A percentile compares a stretch with the other conserved stretches of the same genome.
Evolutionary conservation across 1,140 invertebrate species (phyloP).

Genomic region (Calycopis cecrops): DNA sequence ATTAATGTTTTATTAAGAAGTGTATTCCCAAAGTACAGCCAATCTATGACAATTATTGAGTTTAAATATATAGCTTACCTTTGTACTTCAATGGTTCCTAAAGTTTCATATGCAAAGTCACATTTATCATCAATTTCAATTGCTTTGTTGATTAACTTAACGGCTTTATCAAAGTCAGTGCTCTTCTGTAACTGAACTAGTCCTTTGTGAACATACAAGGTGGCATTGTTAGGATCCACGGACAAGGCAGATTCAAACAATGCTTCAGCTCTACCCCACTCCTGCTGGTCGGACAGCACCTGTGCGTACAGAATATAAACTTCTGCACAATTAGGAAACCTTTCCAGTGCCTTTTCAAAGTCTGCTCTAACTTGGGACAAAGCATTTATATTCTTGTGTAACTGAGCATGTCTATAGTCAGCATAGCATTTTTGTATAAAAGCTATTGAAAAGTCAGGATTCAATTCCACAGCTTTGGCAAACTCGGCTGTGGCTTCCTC

Average conservation of each 20-base stretch:
- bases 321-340: slow-evolving; percentile 90
- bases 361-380: slow-evolving; percentile 76
- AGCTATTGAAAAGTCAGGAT: slow-evolving; percentile 88
- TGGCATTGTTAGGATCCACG: slow-evolving; percentile 90
- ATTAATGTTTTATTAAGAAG: too few species aligned
- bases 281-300: slow-evolving; percentile 87
- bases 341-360: slow-evolving; percentile 85
- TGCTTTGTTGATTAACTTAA: slow-evolving; percentile 87
- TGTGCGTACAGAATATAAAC: slow-evolving; percentile 89
- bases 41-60: too few species aligned
- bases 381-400: slow-evolving; percentile 73
- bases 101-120: slow-evolving; percentile 95
- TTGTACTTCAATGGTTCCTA: slow-evolving; percentile 95
- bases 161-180: slow-evolving; percentile 86
- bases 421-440: slow-evolving; percentile 92
- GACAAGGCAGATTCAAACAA: slow-evolving; percentile 88
- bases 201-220: slow-evolving; percentile 90
- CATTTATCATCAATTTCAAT: slow-evolving; percentile 93
- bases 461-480: slow-evolving; percentile 86
- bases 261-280: slow-evolving; percentile 87
- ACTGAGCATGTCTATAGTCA: slow-evolving; percentile 85
- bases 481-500: slow-evolving; percentile 89
- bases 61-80: slow-evolving; percentile 75
- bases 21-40: too few species aligned
- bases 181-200: slow-evolving; percentile 89